Evolutionary conservation across 2,797 vertebrate species (phyloP), one percentile per base, ranked within the genome.

Genomic region (Triplophysa yarkandensis): DNA sequence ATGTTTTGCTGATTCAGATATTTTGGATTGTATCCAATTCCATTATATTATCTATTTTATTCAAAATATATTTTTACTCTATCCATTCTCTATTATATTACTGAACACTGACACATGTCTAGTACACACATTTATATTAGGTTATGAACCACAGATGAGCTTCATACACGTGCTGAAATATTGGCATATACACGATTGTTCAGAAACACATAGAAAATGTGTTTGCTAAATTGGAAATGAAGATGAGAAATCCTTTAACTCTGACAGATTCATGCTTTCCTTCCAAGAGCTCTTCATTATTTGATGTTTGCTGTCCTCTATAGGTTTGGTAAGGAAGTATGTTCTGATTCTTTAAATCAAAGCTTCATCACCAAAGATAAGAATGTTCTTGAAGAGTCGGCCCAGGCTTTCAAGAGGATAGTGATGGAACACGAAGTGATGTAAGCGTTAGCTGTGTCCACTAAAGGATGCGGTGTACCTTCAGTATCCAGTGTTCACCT

Each of bases 391-490:
- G 8, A n/a, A 63, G 71, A 48, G 32, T 68, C 57, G 13, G 23
- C 16, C 32, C 57, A 71, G 39, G 50, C 48, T 64, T 76, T 16
- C n/a, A 6, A 34, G 25, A 54, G 43, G 55, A 66, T n/a, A 23
- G 25, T 68, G 44, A 69, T 10, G 4, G 11, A 41, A 72, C 44
- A 60, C 19, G 17, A 41, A 61, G 54, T 30, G 61, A 68, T 83
- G 82, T 82, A 75, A 80, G 73, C 83, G 39, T 72, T 80, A 60
- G 75, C 14, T 10, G 10, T 63, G 81, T 82, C 87, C 91, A 83
- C 66, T 63, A 87, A 91, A 77, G 88, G 88, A 87, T 80, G 74
- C 76, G 76, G 84, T 65, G 41, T 57, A 87, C 84, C 86, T 86
- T 86, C 71, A 46, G 32, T 76, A 80, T 74, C 55, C 81, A 57